Evolutionary conservation across 1,140 invertebrate genomes (phyloP), one percentile per base, ranked within the genome.

Genomic region (Hyposmocoma kahamanoa): DNA sequence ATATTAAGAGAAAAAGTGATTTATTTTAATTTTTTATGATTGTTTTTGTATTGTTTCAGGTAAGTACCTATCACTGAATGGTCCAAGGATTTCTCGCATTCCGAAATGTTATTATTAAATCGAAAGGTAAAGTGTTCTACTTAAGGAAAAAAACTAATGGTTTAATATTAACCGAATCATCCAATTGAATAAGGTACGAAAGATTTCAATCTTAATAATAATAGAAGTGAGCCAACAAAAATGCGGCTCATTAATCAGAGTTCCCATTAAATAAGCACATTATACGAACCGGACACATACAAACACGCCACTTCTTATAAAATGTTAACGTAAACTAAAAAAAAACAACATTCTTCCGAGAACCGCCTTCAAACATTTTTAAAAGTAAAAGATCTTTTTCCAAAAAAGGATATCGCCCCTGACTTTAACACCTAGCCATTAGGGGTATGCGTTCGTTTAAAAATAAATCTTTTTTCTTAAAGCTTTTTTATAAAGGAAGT

Each of bases 401-500:
- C 15, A n/a, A n/a, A n/a, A n/a, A n/a, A n/a, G n/a, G n/a, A n/a
- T n/a, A 32, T 39, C 22, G 17, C 51, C 54, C 57, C 42, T 59
- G 59, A 68, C 59, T 67, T 62, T 67, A 68, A 64, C 64, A 64
- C 55, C 54, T 56, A 49, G 24, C 42, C 53, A 61, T 71, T 68
- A 68, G 56, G 62, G 55, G n/a, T 58, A 62, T 42, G 56, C 53
- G 48, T 56, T 21, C 50, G 30, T 42, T 53, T n/a, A n/a, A n/a
- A n/a, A n/a, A n/a, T n/a, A n/a, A n/a, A n/a, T n/a, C n/a, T n/a
- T n/a, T n/a, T 59, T 54, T 57, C 56, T 57, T 56, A 48, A 51
- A 55, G 51, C 30, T 38, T 56, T 63, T 71, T 68, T 72, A 65
- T 64, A 44, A 53, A 69, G 75, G 68, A 75, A 72, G 64, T 67